phyloP scores from a whole-genome alignment of 1,140 invertebrate species.

The Orius insidiosus region DNA sequence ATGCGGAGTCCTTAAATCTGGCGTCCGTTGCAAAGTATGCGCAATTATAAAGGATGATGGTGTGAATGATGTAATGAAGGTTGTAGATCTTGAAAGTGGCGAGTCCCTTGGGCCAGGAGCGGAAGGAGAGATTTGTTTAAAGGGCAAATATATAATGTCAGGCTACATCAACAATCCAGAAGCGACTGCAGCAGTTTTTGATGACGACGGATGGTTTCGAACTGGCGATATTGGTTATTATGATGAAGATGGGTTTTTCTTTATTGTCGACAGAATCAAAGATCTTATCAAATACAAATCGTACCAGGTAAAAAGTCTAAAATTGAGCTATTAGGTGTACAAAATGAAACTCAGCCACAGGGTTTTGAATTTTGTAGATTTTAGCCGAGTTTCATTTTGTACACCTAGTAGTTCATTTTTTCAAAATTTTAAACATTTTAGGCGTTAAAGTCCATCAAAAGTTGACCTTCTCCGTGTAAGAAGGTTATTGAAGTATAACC shows the following conservation, averaged over 20 bases:
- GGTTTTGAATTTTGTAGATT: too few relatives aligned
- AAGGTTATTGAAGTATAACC: too few relatives aligned
- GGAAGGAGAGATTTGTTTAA: conserved; percentile 30
- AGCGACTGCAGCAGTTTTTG: conserved; percentile 34
- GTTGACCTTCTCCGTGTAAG: too few relatives aligned
- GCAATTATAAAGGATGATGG: neutral
- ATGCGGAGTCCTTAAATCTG: conserved; percentile 7
- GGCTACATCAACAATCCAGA: conserved; percentile 12
- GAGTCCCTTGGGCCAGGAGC: conserved; percentile 25
- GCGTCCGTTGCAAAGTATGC: conserved; percentile 6
- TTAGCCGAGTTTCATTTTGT: too few relatives aligned
- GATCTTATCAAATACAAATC: conserved; percentile 68
- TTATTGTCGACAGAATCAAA: conserved; percentile 58
- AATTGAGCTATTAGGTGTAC: too few relatives aligned
- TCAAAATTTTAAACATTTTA: too few relatives aligned
- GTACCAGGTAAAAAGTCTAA: conserved; percentile 41
- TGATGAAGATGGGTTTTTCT: conserved; percentile 48
- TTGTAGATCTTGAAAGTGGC: conserved; percentile 20
- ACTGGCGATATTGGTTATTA: conserved; percentile 68
- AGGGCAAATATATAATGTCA: conserved; percentile 16
- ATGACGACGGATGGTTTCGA: conserved; percentile 53
- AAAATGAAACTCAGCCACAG: too few relatives aligned
- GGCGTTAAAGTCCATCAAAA: too few relatives aligned
- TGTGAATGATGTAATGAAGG: conserved; percentile 1
- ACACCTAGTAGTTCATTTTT: too few relatives aligned